Evolutionary conservation across 2,797 vertebrate genomes (phyloP).

Genomic region (Fratercula arctica): DNA sequence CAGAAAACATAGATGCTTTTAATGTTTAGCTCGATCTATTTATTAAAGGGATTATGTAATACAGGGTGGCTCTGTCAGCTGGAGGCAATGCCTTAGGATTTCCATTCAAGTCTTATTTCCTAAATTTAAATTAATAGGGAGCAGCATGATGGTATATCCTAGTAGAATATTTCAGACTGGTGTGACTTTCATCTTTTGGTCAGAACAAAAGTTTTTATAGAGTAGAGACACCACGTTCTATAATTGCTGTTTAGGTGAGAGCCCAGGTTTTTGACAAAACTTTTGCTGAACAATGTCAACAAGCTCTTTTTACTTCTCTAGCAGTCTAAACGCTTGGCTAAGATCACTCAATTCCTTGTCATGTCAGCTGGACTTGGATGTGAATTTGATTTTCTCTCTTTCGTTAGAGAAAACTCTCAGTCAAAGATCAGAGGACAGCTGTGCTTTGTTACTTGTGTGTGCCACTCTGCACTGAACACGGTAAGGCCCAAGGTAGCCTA

Average conservation of each 20-base stretch:
- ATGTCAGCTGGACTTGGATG: not conserved
- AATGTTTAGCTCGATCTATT: not conserved
- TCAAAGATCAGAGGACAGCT: not conserved
- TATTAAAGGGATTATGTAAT: not conserved
- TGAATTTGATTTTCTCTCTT: not conserved
- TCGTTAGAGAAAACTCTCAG: not conserved
- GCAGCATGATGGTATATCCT: not conserved
- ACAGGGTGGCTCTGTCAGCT: not conserved
- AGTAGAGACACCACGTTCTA: not conserved
- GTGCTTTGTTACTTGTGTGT: not conserved
- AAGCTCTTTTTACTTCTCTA: not conserved
- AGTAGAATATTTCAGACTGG: not conserved
- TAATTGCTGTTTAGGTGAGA: not conserved
- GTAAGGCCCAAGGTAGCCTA: not conserved
- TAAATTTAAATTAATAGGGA: not conserved
- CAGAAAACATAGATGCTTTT: not conserved
- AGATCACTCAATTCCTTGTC: not conserved
- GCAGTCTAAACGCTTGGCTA: not conserved
- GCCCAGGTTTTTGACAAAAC: not conserved
- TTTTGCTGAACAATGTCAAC: not conserved
- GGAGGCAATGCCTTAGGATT: not conserved
- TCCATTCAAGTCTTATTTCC: not conserved
- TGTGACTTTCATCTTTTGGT: not conserved
- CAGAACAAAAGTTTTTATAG: not conserved
- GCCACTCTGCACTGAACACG: not conserved